A percentile compares a stretch with the other conserved stretches of the same genome.
Evolutionary conservation across 2,888 invertebrate genomes (phyloP).

Genomic region (Hoplodrina blanda): DNA sequence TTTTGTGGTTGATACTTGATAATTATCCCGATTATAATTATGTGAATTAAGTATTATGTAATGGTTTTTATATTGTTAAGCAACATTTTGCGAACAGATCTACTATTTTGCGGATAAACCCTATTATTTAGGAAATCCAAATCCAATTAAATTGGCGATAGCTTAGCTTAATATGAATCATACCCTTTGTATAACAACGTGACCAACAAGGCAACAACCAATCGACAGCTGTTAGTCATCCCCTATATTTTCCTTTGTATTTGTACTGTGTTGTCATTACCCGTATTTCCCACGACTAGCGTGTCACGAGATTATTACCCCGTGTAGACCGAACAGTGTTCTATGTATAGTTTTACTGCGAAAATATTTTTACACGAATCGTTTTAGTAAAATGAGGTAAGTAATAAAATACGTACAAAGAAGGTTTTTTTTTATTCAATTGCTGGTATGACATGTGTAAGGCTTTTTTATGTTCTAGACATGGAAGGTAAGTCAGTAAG

Average conservation of each 20-base stretch:
- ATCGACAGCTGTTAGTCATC: constrained; percentile 14
- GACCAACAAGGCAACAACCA: background rate
- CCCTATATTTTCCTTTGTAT: constrained; percentile 22
- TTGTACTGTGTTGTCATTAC: constrained; percentile 39
- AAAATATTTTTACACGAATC: constrained; percentile 42
- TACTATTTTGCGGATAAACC: too few relatives aligned
- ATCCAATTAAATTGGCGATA: too few relatives aligned
- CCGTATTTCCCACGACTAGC: constrained; percentile 49
- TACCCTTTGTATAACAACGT: too few relatives aligned
- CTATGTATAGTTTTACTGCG: constrained; percentile 21
- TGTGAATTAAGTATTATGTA: too few relatives aligned
- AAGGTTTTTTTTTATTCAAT: constrained; percentile 18
- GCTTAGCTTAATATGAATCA: too few relatives aligned
- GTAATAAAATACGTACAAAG: constrained; percentile 30
- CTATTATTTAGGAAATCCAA: too few relatives aligned
- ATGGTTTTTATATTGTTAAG: too few relatives aligned
- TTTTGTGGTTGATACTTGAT: too few relatives aligned
- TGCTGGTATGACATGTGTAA: constrained; percentile 1
- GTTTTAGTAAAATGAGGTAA: constrained; percentile 18
- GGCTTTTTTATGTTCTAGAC: constrained; percentile 3
- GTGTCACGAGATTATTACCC: constrained; percentile 56
- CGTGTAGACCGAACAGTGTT: constrained; percentile 1
- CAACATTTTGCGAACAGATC: too few relatives aligned
- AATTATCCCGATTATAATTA: too few relatives aligned
- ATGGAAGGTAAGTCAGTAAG: too few relatives aligned